Conservation (phyloP, 2,797 vertebrate species). For the Phataginus tricuspis region DNA sequence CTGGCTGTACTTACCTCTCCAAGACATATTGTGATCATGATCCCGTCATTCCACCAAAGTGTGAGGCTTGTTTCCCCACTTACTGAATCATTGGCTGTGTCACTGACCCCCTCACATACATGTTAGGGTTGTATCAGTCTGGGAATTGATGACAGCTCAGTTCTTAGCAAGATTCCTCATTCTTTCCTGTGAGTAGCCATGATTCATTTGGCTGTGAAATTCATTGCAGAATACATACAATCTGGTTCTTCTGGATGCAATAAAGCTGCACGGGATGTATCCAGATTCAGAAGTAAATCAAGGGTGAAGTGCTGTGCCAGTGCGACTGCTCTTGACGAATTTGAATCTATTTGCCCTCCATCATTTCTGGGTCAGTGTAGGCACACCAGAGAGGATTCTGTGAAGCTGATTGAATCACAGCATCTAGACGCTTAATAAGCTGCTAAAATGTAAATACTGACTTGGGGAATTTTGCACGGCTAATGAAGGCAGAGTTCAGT, state of each 20-base stretch:
- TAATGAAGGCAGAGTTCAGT: constrained; percentile 70
- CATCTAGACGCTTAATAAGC: constrained; percentile 69
- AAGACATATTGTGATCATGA: constrained; percentile 7
- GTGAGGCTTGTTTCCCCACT: background rate
- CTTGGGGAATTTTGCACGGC: constrained; percentile 68
- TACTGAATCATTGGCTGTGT: constrained; percentile 44
- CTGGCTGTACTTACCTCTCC: constrained; percentile 30
- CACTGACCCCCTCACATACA: background rate
- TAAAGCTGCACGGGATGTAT: constrained; percentile 29
- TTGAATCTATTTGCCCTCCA: constrained; percentile 69
- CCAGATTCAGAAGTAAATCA: constrained; percentile 70
- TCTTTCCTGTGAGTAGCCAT: constrained; percentile 44
- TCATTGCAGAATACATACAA: constrained; percentile 41
- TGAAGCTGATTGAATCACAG: constrained; percentile 62
- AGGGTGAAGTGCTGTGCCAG: constrained; percentile 46
- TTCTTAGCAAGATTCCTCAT: constrained; percentile 43
- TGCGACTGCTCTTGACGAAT: constrained; percentile 57
- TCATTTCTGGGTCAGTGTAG: constrained; percentile 57
- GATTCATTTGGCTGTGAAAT: constrained; percentile 54
- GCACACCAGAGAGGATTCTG: constrained; percentile 61
- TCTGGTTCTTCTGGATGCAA: constrained; percentile 52
- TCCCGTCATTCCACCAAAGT: constrained; percentile 21
- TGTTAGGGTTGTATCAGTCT: background rate
- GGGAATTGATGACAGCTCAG: constrained; percentile 3
- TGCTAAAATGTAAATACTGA: constrained; percentile 75